These are phyloP conservation scores for Microctonus aethiopoides DNA, from an alignment of 2,888 invertebrate genomes.

Conservation along the genomic window DNA sequence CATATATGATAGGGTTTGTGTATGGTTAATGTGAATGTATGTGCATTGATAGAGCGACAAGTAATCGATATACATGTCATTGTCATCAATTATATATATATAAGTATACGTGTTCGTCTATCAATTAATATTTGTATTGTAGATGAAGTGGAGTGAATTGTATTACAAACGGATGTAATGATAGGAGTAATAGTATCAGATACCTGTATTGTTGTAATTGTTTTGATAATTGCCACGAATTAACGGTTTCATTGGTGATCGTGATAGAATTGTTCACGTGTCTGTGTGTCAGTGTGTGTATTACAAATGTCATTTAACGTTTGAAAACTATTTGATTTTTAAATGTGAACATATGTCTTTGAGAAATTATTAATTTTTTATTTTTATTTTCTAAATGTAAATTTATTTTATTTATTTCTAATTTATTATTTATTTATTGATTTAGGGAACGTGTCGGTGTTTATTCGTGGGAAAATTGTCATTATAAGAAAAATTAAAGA, in stretches of 20 bases:
- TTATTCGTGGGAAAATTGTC: too few relatives aligned
- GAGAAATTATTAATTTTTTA: too few relatives aligned
- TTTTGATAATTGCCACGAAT: constrained; percentile 5
- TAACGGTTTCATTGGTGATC: neutral
- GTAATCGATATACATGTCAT: constrained; percentile 23
- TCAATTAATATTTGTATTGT: neutral
- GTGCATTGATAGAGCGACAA: constrained; percentile 3
- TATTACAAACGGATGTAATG: neutral
- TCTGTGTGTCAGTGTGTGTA: too few relatives aligned
- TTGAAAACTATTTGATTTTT: too few relatives aligned
- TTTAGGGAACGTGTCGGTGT: too few relatives aligned
- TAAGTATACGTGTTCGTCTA: constrained; percentile 4
- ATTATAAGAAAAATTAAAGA: too few relatives aligned
- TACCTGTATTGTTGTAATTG: constrained; percentile 14
- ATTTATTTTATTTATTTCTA: too few relatives aligned
- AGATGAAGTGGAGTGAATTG: neutral
- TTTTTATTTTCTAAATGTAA: too few relatives aligned
- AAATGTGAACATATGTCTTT: too few relatives aligned
- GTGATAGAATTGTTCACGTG: too few relatives aligned
- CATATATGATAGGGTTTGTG: neutral
- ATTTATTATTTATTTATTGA: too few relatives aligned
- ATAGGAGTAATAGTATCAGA: neutral
- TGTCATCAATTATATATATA: constrained; percentile 5
- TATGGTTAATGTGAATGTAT: neutral
- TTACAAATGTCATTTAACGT: too few relatives aligned